Evolutionary conservation across 2,113 vertebrate genomes (phyloP).

Genomic region (Corythornis madagascariensis): DNA sequence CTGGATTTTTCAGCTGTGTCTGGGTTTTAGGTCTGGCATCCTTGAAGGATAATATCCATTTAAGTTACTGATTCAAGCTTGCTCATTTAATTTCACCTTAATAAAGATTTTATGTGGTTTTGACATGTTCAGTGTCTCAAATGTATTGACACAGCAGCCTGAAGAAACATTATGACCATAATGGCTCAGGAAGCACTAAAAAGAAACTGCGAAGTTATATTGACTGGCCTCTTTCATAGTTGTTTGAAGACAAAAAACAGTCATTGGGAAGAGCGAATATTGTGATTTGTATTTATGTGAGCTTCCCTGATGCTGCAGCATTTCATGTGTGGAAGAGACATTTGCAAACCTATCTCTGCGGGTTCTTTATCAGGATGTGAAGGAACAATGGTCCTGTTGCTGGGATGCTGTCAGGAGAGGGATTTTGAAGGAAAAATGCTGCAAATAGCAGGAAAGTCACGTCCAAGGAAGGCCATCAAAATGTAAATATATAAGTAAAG

Average conservation of each 20-base stretch:
- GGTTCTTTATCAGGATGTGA: neutral
- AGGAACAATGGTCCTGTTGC: neutral
- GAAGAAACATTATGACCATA: slow-evolving; percentile 25
- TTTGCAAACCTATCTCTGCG: neutral
- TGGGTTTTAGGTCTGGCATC: neutral
- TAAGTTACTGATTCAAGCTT: neutral
- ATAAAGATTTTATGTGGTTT: slow-evolving; percentile 62
- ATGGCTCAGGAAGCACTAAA: slow-evolving; percentile 11
- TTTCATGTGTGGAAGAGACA: neutral
- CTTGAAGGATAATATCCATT: slow-evolving; percentile 21
- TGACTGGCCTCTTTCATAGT: slow-evolving; percentile 15
- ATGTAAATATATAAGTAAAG: neutral
- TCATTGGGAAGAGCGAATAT: neutral
- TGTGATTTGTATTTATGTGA: neutral
- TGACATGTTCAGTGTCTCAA: slow-evolving; percentile 31
- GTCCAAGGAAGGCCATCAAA: neutral
- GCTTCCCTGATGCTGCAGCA: neutral
- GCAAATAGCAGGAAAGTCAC: neutral
- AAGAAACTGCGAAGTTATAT: slow-evolving; percentile 18
- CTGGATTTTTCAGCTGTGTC: neutral
- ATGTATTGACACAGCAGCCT: slow-evolving; percentile 14
- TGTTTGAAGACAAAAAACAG: slow-evolving; percentile 13
- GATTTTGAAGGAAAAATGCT: neutral
- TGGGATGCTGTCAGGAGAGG: neutral
- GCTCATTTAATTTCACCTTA: slow-evolving; percentile 47